Evolutionary conservation across 2,888 invertebrate species (phyloP).

Genomic region (Ormyrus thymus): DNA sequence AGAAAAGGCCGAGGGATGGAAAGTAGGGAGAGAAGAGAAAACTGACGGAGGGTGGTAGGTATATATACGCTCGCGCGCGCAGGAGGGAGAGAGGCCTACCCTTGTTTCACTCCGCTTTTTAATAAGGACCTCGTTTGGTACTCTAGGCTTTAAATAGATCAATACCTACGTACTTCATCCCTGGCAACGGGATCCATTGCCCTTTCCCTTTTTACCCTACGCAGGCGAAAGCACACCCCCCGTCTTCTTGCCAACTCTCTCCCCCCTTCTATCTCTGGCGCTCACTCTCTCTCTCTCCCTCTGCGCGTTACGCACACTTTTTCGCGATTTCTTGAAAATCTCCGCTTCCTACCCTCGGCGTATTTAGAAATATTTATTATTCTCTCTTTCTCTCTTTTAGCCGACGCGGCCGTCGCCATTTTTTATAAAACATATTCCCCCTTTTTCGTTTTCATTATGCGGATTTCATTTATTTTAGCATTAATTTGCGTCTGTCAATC

Average conservation of each 20-base stretch:
- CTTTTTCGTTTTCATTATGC: not conserved
- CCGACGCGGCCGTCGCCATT: not conserved
- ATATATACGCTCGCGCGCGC: conserved; percentile 1
- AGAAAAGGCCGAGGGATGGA: conserved; percentile 46
- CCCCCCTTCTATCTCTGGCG: conserved; percentile 43
- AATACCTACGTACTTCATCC: conserved; percentile 74
- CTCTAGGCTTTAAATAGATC: conserved; percentile 75
- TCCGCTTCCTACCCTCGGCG: not conserved
- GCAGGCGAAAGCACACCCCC: conserved; percentile 70
- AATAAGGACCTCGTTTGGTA: conserved; percentile 76
- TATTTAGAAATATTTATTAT: no score
- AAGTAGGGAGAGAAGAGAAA: conserved; percentile 53
- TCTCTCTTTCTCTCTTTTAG: not conserved
- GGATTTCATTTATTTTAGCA: conserved; percentile 15
- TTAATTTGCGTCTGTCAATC: conserved; percentile 15
- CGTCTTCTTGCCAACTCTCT: conserved; percentile 32
- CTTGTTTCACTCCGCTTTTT: conserved; percentile 69
- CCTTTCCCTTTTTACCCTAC: conserved; percentile 69
- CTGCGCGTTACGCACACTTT: conserved; percentile 36
- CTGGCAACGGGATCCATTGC: conserved; percentile 74
- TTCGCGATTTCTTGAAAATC: conserved; percentile 44
- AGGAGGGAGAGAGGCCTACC: conserved; percentile 35
- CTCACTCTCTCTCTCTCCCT: conserved; percentile 45
- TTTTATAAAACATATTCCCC: not conserved
- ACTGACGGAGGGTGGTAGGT: conserved; percentile 51